Conservation (phyloP, 2,113 vertebrate species). For the Zapus hudsonius region DNA sequence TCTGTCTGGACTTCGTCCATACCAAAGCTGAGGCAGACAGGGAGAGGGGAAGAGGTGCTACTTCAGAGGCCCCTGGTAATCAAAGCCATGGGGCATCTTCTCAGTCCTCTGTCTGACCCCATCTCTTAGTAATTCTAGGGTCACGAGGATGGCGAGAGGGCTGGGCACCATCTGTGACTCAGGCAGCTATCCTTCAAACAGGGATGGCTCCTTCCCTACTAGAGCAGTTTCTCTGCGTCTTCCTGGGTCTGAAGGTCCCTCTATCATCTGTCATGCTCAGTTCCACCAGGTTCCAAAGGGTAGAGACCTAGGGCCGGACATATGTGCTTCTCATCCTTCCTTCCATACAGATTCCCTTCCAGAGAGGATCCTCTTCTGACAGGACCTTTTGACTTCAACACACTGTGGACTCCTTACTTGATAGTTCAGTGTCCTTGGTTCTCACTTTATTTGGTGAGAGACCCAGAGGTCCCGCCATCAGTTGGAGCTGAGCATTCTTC, state of each 20-base stretch:
- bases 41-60: accelerated
- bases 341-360: background rate
- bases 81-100: accelerated
- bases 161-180: accelerated
- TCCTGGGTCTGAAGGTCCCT: accelerated
- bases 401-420: no score
- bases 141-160: no score
- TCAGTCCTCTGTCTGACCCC: accelerated
- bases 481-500: accelerated
- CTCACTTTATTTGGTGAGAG: background rate
- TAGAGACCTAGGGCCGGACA: accelerated
- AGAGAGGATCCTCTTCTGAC: accelerated
- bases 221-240: no score
- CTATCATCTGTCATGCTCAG: accelerated
- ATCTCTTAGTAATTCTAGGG: accelerated
- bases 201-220: accelerated
- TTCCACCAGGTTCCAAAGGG: background rate
- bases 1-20: background rate
- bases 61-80: accelerated
- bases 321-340: background rate
- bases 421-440: background rate
- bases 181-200: accelerated
- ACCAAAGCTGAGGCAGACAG: background rate
- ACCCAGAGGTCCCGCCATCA: accelerated
- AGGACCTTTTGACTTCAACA: no score